A percentile compares a stretch with the other conserved stretches of the same genome.
These are phyloP conservation scores for Cordylochernes scorpioides DNA, from an alignment of 2,888 invertebrate species.

Conservation along the genomic window DNA sequence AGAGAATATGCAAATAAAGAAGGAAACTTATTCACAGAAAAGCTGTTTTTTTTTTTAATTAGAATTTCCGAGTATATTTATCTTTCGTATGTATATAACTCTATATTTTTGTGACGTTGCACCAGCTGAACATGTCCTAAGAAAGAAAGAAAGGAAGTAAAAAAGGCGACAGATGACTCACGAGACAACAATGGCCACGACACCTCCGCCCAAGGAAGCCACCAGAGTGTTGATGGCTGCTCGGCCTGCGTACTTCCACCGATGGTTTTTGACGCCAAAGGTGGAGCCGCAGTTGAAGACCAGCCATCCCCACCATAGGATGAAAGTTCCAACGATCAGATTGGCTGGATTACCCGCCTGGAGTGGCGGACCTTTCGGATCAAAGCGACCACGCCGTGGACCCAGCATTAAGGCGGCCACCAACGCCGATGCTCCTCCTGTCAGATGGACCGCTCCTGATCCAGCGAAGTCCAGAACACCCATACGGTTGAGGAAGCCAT, in stretches of 20 bases:
- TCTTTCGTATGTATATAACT: no score
- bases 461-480: slow-evolving; percentile 81
- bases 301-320: slow-evolving; percentile 22
- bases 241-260: slow-evolving; percentile 20
- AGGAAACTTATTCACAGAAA: no score
- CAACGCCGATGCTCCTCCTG: slow-evolving; percentile 39
- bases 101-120: no score
- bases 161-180: slow-evolving; percentile 6
- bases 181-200: slow-evolving; percentile 16
- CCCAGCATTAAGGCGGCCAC: slow-evolving; percentile 41
- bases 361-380: slow-evolving; percentile 8
- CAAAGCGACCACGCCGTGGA: slow-evolving; percentile 17
- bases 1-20: no score
- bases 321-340: slow-evolving; percentile 16
- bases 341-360: slow-evolving; percentile 15
- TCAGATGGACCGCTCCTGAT: slow-evolving; percentile 58
- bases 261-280: slow-evolving; percentile 20
- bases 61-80: no score
- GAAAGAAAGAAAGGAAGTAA: no score
- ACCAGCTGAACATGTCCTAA: no score
- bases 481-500: slow-evolving; percentile 49
- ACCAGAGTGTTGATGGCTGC: slow-evolving; percentile 17
- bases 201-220: slow-evolving; percentile 18
- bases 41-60: no score
- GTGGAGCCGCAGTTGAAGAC: slow-evolving; percentile 23